Evolutionary conservation across 2,113 vertebrate species (phyloP).

Genomic region (Ictalurus punctatus): DNA sequence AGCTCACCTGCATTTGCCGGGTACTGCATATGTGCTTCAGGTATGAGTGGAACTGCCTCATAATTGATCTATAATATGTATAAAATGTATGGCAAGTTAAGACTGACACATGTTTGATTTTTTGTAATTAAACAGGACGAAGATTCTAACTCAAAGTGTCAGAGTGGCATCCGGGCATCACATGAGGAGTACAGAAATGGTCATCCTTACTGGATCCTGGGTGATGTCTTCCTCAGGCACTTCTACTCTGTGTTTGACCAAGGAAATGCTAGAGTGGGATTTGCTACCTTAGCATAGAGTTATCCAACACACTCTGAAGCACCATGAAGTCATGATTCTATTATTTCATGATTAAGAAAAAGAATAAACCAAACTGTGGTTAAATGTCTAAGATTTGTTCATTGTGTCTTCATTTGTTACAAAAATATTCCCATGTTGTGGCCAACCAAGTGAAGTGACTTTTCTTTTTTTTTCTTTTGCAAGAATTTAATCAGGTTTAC

Average conservation of each 20-base stretch:
- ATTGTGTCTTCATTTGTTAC: background rate
- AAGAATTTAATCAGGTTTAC: background rate
- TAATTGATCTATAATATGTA: background rate
- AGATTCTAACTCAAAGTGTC: slow-evolving; percentile 18
- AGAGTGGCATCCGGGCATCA: slow-evolving; percentile 42
- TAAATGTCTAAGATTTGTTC: background rate
- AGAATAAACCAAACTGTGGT: background rate
- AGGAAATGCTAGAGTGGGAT: slow-evolving; percentile 49
- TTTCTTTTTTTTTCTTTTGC: background rate
- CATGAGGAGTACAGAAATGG: slow-evolving; percentile 35
- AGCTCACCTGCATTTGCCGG: slow-evolving; percentile 49
- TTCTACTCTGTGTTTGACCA: slow-evolving; percentile 57
- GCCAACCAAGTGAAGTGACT: background rate
- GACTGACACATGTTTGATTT: background rate
- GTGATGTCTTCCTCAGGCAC: slow-evolving; percentile 52
- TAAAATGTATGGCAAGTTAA: background rate
- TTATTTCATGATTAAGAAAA: background rate
- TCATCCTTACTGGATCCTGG: slow-evolving; percentile 49
- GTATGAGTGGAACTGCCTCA: slow-evolving; percentile 28
- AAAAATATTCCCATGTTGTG: background rate
- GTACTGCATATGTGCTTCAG: slow-evolving; percentile 50
- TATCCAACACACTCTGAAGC: background rate
- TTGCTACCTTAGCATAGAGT: slow-evolving; percentile 44
- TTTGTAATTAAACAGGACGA: slow-evolving; percentile 21
- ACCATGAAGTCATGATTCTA: background rate